These are phyloP conservation scores for Erannis defoliaria DNA, from an alignment of 2,888 invertebrate genomes.

Conservation along the genomic window DNA sequence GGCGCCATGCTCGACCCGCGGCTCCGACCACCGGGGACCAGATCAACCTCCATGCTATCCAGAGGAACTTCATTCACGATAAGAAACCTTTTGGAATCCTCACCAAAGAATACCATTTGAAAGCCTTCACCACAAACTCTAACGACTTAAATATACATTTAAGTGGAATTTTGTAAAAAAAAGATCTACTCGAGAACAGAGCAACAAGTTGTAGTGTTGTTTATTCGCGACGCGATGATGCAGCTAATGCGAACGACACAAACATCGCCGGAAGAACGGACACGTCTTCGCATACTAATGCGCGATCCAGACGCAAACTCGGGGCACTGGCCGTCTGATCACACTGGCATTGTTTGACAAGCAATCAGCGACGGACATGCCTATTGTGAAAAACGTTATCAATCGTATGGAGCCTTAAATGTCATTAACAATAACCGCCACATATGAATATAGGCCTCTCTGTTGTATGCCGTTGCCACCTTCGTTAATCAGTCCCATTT, in stretches of 20 bases:
- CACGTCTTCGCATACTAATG: conserved; percentile 44
- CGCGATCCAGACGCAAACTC: conserved; percentile 18
- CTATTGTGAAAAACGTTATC: conserved; percentile 3
- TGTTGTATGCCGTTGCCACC: neutral
- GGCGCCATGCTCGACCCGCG: conserved; percentile 55
- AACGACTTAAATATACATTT: no score
- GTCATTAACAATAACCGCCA: neutral
- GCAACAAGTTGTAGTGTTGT: conserved; percentile 37
- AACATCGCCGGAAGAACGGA: conserved; percentile 45
- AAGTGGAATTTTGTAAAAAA: neutral
- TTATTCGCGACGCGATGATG: conserved; percentile 36
- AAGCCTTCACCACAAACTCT: neutral
- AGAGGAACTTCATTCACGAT: neutral
- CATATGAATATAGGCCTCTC: neutral
- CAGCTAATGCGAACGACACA: conserved; percentile 31
- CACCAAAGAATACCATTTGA: neutral
- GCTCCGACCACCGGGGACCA: neutral
- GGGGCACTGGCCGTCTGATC: conserved; percentile 30
- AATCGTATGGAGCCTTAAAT: neutral
- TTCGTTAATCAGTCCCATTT: no score
- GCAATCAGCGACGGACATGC: neutral
- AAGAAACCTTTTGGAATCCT: neutral
- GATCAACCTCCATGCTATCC: neutral
- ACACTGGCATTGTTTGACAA: conserved; percentile 10
- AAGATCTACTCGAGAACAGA: neutral